Base-by-base conservation (phyloP, 2,113 vertebrate genomes). In the Guaruba guarouba region DNA sequence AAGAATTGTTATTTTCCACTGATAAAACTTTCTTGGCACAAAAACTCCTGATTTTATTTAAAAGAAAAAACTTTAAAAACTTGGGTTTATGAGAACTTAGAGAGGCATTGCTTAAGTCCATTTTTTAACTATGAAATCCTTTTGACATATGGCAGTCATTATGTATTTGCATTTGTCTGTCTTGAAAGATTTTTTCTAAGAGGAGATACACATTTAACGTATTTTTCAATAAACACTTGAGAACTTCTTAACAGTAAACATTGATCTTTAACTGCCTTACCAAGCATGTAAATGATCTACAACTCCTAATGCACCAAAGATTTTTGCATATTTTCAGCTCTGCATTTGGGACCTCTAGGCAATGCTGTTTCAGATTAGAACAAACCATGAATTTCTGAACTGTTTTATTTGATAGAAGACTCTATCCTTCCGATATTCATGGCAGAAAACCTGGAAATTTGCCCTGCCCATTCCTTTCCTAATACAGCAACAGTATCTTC, bases 71-170 rank as follows among this genome's bases (percentile, higher is more conserved):
- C 73, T 70, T 92, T 51, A 14, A 86, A 93, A 95, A 62, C 69
- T 82, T 92, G 70, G 46, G 91, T 98, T 98, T 98, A 97, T 92
- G 95, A 93, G 91, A 96, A 96, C 96, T 97, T 93, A 96, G 95
- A 95, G 97, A 94, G 83, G 74, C 76, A 97, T 94, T 98, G 93
- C 95, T 97, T 84, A 90, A 96, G 96, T 93, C 92, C 52, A 5
- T 77, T 95, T 97, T 93, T 95, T 95, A 97, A 89, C 94, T 93
- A 69, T 96, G 68, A 86, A 97, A 96, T 96, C 94, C 76, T 95
- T 97, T 92, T 97, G 96, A 95, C 98, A 98, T 98, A 97, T 98
- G 98, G 97, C 98, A 98, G 82, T 97, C 97, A 97, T 98, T 98
- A 98, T n/a, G 71, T 83, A 91, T 96, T 95, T 97, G 95, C 96